Evolutionary conservation across 2,888 invertebrate genomes (phyloP), one percentile per base, ranked within the genome.

Genomic region (Heteromyza rotundicornis): DNA sequence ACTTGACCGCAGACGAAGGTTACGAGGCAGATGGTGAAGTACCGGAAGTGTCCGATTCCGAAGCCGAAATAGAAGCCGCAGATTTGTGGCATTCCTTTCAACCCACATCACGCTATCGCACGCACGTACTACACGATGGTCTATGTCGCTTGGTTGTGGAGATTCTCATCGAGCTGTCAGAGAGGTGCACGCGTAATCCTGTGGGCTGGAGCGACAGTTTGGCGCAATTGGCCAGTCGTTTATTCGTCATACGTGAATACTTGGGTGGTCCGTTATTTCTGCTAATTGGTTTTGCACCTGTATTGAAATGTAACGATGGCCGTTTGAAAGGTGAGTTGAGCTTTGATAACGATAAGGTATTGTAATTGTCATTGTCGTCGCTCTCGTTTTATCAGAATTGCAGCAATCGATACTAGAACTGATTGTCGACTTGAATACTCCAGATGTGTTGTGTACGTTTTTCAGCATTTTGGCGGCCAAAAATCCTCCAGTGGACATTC

Each of bases 361-460:
- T n/a, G n/a, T n/a, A n/a, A n/a, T n/a, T n/a, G n/a, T n/a, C n/a
- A n/a, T n/a, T n/a, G n/a, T n/a, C n/a, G n/a, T n/a, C n/a, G n/a
- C n/a, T n/a, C n/a, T n/a, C n/a, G n/a, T n/a, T 40, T 56, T 32
- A 20, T 57, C 78, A 89, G 90, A 90, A 63, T 80, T 91, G 16
- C 90, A 90, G 68, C 85, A 86, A 69, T 87, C 89, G 53, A 85
- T 89, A 57, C 79, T 91, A 47, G 89, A 90, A 76, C 84, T 91
- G 54, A 85, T 90, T 44, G 84, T 84, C 16, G 80, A 84, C 53
- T 64, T 84, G 1, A 82, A 82, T 63, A 78, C 82, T 0, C 82
- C 84, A 0, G 82, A 84, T 55, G 73, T 78, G 1, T 80, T 90
- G 63, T 84, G 86, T 5, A 83, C 85, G 14, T 87, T 88, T 74